These are phyloP conservation scores for Crypturellus tataupa DNA, from an alignment of 2,797 vertebrate genomes.

Conservation along the genomic window DNA sequence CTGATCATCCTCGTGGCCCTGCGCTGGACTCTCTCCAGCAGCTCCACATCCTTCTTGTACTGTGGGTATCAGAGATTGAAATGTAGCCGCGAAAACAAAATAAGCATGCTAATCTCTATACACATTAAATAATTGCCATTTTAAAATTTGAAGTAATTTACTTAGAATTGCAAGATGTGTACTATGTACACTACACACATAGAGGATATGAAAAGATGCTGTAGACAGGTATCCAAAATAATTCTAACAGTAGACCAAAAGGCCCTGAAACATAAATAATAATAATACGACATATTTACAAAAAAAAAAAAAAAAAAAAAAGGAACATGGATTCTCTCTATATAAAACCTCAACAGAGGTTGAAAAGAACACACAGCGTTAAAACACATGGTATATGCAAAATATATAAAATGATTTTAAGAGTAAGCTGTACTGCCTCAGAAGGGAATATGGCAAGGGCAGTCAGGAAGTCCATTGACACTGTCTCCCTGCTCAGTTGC, in stretches of 20 bases:
- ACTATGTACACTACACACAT: background rate
- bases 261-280: background rate
- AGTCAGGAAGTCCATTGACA: background rate
- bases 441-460: background rate
- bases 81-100: background rate
- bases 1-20: too few species aligned
- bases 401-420: background rate
- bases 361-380: background rate
- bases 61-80: background rate
- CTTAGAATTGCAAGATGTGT: background rate
- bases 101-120: background rate
- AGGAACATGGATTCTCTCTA: background rate
- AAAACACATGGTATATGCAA: background rate
- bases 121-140: background rate
- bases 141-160: background rate
- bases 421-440: background rate
- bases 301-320: background rate
- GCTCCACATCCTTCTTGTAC: too few species aligned
- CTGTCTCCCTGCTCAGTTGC: background rate
- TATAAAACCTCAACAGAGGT: background rate
- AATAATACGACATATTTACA: background rate
- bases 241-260: background rate
- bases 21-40: too few species aligned
- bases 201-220: background rate
- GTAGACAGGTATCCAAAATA: slow-evolving; percentile 13